Evolutionary conservation across 2,888 invertebrate species (phyloP), one percentile per base, ranked within the genome.

Genomic region (Coenonympha arcania): DNA sequence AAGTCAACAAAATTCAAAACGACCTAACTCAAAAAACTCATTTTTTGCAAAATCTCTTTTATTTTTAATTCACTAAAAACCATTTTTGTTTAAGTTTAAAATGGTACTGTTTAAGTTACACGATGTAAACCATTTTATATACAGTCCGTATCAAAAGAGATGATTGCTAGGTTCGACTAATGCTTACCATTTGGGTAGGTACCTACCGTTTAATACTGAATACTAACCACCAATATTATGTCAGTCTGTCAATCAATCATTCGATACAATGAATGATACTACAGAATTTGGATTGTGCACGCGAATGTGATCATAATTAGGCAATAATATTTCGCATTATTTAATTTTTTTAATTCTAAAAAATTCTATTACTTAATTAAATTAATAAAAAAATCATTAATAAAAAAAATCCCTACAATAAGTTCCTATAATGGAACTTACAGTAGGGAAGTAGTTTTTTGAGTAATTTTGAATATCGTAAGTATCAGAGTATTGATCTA

Each of bases 161-260:
- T 59, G 57, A 63, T 61, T 57, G 43, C 42, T 44, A 39, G 55
- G 26, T 56, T 28, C 18, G 16, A 43, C 44, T 24, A 42, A 56
- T 42, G 54, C 48, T 47, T 37, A 44, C 51, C 50, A 45, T 46
- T 46, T 46, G 48, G 33, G 39, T 13, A 15, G 8, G 24, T 19
- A 24, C 13, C 39, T 39, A 43, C 43, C 15, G 39, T 42, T 50
- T 50, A 41, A 47, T 42, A 44, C 46, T 51, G 45, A 47, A 48
- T 44, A 43, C 37, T 37, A 44, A 56, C 48, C 47, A 30, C 48
- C 52, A 59, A 54, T 58, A 55, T 54, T 55, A 36, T 53, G 61
- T 63, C 62, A 56, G 54, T 48, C 58, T 56, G 62, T 56, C 61
- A 59, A 63, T 63, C 61, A 61, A 60, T 56, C 59, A 60, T n/a